Evolutionary conservation across 2,797 vertebrate genomes (phyloP), one percentile per base, ranked within the genome.

Genomic region (Lacerta bilineata): DNA sequence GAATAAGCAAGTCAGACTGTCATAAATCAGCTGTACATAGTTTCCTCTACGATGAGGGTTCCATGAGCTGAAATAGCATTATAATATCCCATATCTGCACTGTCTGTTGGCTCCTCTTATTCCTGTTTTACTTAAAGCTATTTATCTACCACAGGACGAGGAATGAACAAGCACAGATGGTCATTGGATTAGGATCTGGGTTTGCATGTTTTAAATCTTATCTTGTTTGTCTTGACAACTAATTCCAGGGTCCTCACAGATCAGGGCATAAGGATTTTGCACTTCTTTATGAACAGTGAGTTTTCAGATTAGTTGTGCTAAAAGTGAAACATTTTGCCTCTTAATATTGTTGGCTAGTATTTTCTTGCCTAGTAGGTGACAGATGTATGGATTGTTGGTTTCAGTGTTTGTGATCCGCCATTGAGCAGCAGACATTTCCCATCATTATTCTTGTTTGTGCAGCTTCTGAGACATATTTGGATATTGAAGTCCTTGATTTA

Each of bases 401-500:
- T 91, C 92, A 94, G 84, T 43, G 64, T 87, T 93, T 91, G 93
- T 94, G 94, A 93, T 91, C 87, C 94, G 88, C 93, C 91, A 92
- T 92, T 94, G 94, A 95, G 94, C 94, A 94, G 72, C 87, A 95
- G 90, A 90, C 93, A 90, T 86, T 95, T 94, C 94, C 92, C 90
- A 93, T 95, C 94, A 94, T 94, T 92, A 5, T 93, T 95, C 95
- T 93, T 95, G 93, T 95, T 94, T 95, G 91, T 91, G 91, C 93
- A 91, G 82, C 82, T 78, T 84, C 91, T 90, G 71, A 93, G 92
- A 95, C 91, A 96, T 93, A 95, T 95, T 94, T 95, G 91, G 94
- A 95, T 95, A 95, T 94, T 95, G 94, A 95, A 95, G 92, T 83
- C 80, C 89, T 88, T 95, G 93, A 94, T 95, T 95, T 96, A 95